Base-by-base conservation (phyloP, 2,113 vertebrate genomes). In the Callorhinus ursinus region DNA sequence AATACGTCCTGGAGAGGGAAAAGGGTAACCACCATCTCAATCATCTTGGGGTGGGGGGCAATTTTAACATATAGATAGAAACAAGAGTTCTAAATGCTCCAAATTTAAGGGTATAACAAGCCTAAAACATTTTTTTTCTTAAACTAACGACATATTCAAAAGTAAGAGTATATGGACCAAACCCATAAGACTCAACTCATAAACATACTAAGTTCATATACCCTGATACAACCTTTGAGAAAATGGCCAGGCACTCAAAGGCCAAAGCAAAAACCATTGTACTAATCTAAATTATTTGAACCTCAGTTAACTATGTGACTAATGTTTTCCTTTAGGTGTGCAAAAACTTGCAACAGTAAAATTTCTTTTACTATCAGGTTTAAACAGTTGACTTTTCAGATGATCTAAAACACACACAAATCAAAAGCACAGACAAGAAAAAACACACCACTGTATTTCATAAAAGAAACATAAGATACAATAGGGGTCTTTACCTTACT, bases 381-480 rank as follows among this genome's bases (percentile, higher is more conserved):
- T 80, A 95, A 94, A 97, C 83, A 97, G 77, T 86, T 96, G 95
- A 92, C 82, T 96, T 96, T 94, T 92, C 94, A 92, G 74, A 97
- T 97, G 93, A 76, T 90, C 88, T 97, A 85, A 86, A 98, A 98
- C 97, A 98, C 92, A 92, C 85, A 98, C 61, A 98, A 98, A 98
- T 98, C 96, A 98, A 98, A 98, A 97, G 94, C 96, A 98, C 96
- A 98, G 95, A 98, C 97, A 92, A 97, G 96, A 97, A 98, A 98
- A 97, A 98, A 97, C 97, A 98, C 95, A 98, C 97, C 85, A 88
- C 80, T 95, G 61, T 94, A 98, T 95, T 98, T 97, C 85, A 95
- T 98, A 95, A 96, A 96, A 96, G 76, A 69, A 97, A 98, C 90
- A 83, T 90, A 97, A 96, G 76, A 95, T 97, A 96, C 69, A 97